These are phyloP conservation scores for Platysternon megacephalum DNA, from an alignment of 2,113 vertebrate genomes.

Conservation along the genomic window DNA sequence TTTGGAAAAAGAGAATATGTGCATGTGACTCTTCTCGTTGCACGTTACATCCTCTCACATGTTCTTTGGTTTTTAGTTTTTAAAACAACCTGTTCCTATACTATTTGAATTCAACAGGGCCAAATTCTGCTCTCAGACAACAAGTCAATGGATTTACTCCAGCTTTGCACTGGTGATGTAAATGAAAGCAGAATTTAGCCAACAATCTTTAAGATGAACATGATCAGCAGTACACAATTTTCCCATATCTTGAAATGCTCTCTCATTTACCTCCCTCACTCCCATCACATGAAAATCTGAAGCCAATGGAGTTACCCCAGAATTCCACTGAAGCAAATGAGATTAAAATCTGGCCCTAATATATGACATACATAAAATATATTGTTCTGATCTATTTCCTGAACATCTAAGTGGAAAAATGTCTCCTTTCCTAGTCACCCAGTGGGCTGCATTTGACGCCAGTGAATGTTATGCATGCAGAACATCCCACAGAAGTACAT, in stretches of 20 bases:
- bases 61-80: neutral
- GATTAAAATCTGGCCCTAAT: neutral
- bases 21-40: neutral
- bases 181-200: neutral
- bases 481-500: neutral
- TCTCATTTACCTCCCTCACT: neutral
- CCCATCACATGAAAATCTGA: neutral
- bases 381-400: neutral
- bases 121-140: neutral
- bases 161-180: neutral
- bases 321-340: neutral
- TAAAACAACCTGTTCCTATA: neutral
- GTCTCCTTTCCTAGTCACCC: neutral
- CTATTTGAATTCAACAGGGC: neutral
- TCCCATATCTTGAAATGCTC: neutral
- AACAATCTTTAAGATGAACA: neutral
- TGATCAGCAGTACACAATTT: neutral
- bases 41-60: fast-evolving
- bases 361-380: fast-evolving
- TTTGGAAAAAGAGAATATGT: neutral
- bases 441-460: fast-evolving
- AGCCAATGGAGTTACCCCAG: neutral
- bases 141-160: fast-evolving
- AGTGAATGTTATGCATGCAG: fast-evolving
- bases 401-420: neutral